Evolutionary conservation across 1,140 invertebrate genomes (phyloP).

Genomic region (Drosophila ambigua): DNA sequence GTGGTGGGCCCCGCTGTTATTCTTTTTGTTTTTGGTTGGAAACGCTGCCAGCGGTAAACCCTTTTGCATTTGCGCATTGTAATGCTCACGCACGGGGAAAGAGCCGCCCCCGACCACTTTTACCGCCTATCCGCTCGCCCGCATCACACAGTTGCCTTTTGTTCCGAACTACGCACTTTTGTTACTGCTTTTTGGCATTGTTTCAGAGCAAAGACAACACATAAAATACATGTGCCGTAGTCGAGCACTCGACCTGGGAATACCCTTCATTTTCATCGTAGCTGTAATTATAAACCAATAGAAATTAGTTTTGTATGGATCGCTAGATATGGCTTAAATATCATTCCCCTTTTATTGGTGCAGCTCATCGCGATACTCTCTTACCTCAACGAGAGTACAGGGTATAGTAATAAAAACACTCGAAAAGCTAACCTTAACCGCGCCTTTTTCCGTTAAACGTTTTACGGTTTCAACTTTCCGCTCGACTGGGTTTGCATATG

Average conservation of each 20-base stretch:
- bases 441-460: slow-evolving; percentile 74
- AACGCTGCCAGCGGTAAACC: background rate
- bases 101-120: background rate
- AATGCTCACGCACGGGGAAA: slow-evolving; percentile 56
- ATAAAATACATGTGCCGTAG: too few species aligned
- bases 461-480: slow-evolving; percentile 63
- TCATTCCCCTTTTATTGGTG: too few species aligned
- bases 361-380: too few species aligned
- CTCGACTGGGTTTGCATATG: slow-evolving; percentile 38
- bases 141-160: slow-evolving; percentile 34
- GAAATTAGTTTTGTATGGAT: too few species aligned
- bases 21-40: background rate
- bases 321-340: too few species aligned
- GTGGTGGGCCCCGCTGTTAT: slow-evolving; percentile 19
- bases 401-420: slow-evolving; percentile 1
- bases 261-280: too few species aligned
- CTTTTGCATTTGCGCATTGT: slow-evolving; percentile 62
- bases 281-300: too few species aligned
- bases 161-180: slow-evolving; percentile 27
- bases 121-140: slow-evolving; percentile 34
- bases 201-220: background rate
- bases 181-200: slow-evolving; percentile 31
- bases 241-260: too few species aligned
- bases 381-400: too few species aligned
- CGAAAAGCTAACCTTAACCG: slow-evolving; percentile 60